Base-by-base conservation (phyloP, 2,113 vertebrate genomes). In the Lampris megalopsis region DNA sequence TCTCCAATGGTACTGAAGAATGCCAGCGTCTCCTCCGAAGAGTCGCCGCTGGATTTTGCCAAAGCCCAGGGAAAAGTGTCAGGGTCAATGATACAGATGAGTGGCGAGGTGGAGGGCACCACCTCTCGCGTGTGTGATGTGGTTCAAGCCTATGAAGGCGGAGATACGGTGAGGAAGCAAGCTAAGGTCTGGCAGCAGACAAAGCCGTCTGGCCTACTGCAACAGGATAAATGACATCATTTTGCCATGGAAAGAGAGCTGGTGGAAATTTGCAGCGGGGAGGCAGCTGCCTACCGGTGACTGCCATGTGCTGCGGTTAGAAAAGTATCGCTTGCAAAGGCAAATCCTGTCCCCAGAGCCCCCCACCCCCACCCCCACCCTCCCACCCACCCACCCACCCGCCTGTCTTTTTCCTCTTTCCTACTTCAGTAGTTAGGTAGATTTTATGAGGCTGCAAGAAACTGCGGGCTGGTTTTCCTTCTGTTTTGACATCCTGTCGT, bases 261-360 rank as follows among this genome's bases (percentile, higher is more conserved):
- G 82, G 66, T 89, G 90, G 90, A 92, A 92, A 88, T 68, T 72
- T 88, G 79, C 72, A 79, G 73, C 6, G n/a, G 79, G 75, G 71
- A 73, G 84, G 80, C 86, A 79, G 90, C 86, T 88, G 86, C 82
- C 80, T 70, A 68, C 75, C 63, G 71, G 75, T 68, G 89, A 87
- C 87, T 91, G 89, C 86, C 91, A 84, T 93, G 93, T 79, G 2
- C 91, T 91, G 93, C 63, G 93, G 95, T 91, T 73, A 67, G 64
- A 89, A 60, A 91, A 81, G 84, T 86, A 83, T 87, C 89, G 90
- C 94, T 95, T 94, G 92, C 93, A 91, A 53, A 77, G 90, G 86
- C 91, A 91, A 80, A 90, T 88, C 80, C 63, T 42, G 42, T 87
- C 91, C 88, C 91, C 91, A 88, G 91, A 91, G 71, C 45, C 86